phyloP scores from a whole-genome alignment of 2,113 vertebrate genomes.

The Paralichthys olivaceus region DNA sequence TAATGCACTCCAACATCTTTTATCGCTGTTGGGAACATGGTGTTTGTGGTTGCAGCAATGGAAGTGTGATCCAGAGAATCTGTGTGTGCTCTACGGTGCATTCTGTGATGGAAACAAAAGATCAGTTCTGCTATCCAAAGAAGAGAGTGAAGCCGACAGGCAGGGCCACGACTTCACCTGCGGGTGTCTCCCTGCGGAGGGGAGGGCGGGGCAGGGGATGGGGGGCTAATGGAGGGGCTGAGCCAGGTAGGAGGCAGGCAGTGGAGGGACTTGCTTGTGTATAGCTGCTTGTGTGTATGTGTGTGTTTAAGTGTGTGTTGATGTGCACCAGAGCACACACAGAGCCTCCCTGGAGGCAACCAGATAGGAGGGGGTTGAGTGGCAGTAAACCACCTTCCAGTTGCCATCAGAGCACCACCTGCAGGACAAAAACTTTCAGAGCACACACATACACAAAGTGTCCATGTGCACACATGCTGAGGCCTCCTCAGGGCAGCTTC shows the following conservation, averaged over 20 bases:
- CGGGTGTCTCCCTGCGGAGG: conserved; percentile 45
- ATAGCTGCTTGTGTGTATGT: conserved; percentile 16
- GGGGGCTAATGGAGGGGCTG: conserved; percentile 24
- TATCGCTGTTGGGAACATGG: background rate
- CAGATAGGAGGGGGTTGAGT: conserved; percentile 60
- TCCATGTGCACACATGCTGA: conserved; percentile 28
- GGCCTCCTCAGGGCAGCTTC: conserved; percentile 50
- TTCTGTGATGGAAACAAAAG: conserved; percentile 61
- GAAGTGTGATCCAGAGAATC: background rate
- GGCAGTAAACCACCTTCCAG: conserved; percentile 60
- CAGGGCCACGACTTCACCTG: conserved; percentile 47
- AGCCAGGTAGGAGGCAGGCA: conserved; percentile 43
- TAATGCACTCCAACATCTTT: background rate
- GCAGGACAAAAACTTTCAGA: conserved; percentile 55
- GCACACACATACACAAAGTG: conserved; percentile 21
- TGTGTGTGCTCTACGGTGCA: conserved; percentile 23
- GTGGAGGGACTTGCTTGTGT: background rate
- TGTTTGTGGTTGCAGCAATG: background rate
- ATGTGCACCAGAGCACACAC: conserved; percentile 28
- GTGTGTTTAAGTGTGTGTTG: background rate
- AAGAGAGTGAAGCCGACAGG: conserved; percentile 28
- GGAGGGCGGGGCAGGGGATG: background rate
- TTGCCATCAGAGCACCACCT: conserved; percentile 69
- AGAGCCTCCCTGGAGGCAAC: conserved; percentile 19
- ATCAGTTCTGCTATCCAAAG: conserved; percentile 39